Evolutionary conservation across 2,888 invertebrate species (phyloP).

Genomic region (Lottia scabra): DNA sequence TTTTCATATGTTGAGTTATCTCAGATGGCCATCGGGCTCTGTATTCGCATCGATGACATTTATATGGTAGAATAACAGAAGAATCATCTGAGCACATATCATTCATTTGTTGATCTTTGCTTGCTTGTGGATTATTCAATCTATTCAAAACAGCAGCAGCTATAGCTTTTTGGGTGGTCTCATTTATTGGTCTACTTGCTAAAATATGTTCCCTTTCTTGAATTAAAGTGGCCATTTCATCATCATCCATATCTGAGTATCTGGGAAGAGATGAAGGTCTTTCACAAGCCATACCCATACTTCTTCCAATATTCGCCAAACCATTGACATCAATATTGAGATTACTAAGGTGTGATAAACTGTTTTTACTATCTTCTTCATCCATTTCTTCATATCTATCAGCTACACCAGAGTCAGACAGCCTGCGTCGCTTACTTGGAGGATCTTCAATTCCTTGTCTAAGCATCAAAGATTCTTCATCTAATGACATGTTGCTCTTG

Average conservation of each 20-base stretch:
- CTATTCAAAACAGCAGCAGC: constrained; percentile 35
- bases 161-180: constrained; percentile 34
- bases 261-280: constrained; percentile 36
- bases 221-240: constrained; percentile 16
- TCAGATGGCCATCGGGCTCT: constrained; percentile 69
- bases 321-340: constrained; percentile 9
- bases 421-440: constrained; percentile 38
- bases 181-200: constrained; percentile 25
- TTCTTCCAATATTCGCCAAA: constrained; percentile 10
- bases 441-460: constrained; percentile 25
- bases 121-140: constrained; percentile 10
- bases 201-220: constrained; percentile 14
- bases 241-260: constrained; percentile 8
- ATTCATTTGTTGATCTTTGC: constrained; percentile 8
- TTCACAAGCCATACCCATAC: constrained; percentile 24
- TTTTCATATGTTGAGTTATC: constrained; percentile 69
- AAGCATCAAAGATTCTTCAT: not conserved
- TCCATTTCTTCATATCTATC: constrained; percentile 25
- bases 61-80: constrained; percentile 59
- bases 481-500: not conserved
- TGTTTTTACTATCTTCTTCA: constrained; percentile 15
- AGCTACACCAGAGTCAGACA: constrained; percentile 42
- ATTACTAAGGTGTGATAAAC: constrained; percentile 8
- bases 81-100: constrained; percentile 1
- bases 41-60: constrained; percentile 67